Evolutionary conservation across 2,888 invertebrate genomes (phyloP), one percentile per base, ranked within the genome.

Genomic region (Brachyptera putata): DNA sequence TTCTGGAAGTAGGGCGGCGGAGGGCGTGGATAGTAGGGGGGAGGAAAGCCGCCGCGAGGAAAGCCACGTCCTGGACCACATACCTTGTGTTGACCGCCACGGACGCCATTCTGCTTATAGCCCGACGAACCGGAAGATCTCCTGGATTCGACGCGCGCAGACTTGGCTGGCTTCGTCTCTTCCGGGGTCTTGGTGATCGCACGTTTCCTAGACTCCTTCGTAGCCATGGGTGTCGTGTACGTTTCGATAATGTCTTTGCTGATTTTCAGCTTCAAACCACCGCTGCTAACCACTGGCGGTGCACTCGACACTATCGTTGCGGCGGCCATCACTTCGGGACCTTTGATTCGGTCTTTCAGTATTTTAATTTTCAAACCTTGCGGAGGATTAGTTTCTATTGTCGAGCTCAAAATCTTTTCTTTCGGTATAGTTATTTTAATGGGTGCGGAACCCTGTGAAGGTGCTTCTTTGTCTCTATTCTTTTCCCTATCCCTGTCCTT

Each of bases 361-460:
- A 91, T 91, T 73, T 90, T 91, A 53, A 91, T 87, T 73, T 91
- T 91, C 49, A 91, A 71, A 0, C 86, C 85, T 56, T 68, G 67
- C 66, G 60, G 58, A 61, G 37, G 16, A 63, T 58, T 58, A 61
- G 62, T 57, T 63, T 57, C 56, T 49, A 61, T 46, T 65, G 69
- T 67, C 39, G 75, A 72, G 39, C 68, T 66, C 11, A 76, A 64
- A 4, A 82, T 70, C 69, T 82, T 83, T 61, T 83, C 82, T 70
- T 82, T 83, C 3, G 81, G 79, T 64, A 83, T 83, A 46, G 81
- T 84, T 57, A 84, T 80, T 70, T 80, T 83, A 11, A 78, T 75
- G 1, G 76, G 76, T 22, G 70, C 71, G 3, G 70, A 67, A 5
- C 70, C 66, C 3, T 66, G 53, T 36, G 64, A 43, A 70, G 72